Evolutionary conservation across 2,797 vertebrate species (phyloP), one percentile per base, ranked within the genome.

Genomic region (Melanitta fusca): DNA sequence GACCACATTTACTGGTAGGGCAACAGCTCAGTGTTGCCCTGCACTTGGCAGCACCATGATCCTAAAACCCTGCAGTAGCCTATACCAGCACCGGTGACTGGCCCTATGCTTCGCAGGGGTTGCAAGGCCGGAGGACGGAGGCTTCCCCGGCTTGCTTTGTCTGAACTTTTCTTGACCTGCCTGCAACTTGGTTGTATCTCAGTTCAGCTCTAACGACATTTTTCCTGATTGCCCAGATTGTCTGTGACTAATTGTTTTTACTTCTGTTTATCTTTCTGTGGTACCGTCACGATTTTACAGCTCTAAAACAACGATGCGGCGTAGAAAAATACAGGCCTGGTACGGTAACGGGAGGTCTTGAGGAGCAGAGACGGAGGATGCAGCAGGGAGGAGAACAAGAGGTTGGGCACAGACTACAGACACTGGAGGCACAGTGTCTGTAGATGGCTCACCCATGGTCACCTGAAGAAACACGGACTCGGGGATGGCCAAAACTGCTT

Each of bases 321-420:
- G 10, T 5, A 74, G 58, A 72, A 83, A 90, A 78, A 83, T 28
- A 83, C n/a, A 80, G 61, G 30, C 19, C 30, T 53, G 36, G 13
- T 62, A 60, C 7, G 41, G 32, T 1, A 91, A 61, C 53, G 66
- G 57, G 57, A 91, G 30, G 36, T 34, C 65, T 80, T 88, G 53
- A 27, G 16, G 74, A 43, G 45, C 25, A 54, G n/a, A 85, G 43
- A 71, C 4, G 41, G 1, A 17, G 49, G 10, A 72, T 61, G 54
- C 7, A 77, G 22, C 54, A 14, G 36, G 38, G 13, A 47, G 13
- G n/a, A 74, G 6, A 39, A 54, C 38, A 65, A 80, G 54, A 85
- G 19, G 36, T 0, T 24, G 10, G 8, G 13, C 53, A 69, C 12
- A 82, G 41, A 84, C 28, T 0, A 41, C 0, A 41, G 47, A 57